phyloP scores from a whole-genome alignment of 1,140 invertebrate genomes.

The Arion vulgaris region DNA sequence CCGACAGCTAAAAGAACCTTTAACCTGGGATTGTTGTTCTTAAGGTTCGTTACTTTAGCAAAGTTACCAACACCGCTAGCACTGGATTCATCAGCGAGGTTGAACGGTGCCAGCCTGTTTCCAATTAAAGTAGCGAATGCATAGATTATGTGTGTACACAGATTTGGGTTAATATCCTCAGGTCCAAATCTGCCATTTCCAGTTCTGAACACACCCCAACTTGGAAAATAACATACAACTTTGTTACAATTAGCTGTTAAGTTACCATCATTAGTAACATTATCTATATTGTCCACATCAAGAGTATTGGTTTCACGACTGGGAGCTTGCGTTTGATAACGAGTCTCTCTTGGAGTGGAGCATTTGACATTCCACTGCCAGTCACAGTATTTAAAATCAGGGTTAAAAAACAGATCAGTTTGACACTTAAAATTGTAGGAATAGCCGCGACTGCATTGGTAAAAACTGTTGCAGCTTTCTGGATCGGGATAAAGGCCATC shows the following conservation, averaged over 20 bases:
- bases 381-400: background rate
- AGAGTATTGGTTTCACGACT: background rate
- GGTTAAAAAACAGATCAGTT: background rate
- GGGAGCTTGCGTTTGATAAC: background rate
- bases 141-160: slow-evolving; percentile 87
- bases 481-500: slow-evolving; percentile 8
- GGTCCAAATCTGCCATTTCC: slow-evolving; percentile 74
- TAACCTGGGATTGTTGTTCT: slow-evolving; percentile 90
- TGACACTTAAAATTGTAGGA: background rate
- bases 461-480: background rate
- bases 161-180: slow-evolving; percentile 79
- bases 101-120: slow-evolving; percentile 53
- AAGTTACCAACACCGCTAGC: slow-evolving; percentile 52
- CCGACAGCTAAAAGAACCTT: slow-evolving; percentile 93
- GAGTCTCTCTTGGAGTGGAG: background rate
- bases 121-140: slow-evolving; percentile 81
- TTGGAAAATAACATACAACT: slow-evolving; percentile 57
- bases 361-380: slow-evolving; percentile 14
- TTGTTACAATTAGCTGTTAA: background rate
- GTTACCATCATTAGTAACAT: background rate
- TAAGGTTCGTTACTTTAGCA: slow-evolving; percentile 77
- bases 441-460: background rate
- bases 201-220: slow-evolving; percentile 64
- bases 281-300: background rate
- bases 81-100: slow-evolving; percentile 63